phyloP scores from a whole-genome alignment of 2,888 invertebrate species.

The Megastigmus dorsalis region DNA sequence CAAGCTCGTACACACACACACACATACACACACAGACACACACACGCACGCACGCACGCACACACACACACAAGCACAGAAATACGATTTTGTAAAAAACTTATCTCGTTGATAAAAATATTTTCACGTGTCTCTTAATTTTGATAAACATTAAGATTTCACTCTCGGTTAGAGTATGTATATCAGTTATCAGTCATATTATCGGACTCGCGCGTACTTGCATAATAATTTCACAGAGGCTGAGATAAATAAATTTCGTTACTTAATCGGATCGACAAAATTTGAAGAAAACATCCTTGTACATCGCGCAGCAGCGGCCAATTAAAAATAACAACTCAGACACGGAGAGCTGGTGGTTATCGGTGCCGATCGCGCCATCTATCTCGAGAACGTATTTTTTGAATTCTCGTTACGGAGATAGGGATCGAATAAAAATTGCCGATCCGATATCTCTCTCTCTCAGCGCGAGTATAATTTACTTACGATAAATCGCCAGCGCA shows the following conservation, averaged over 20 bases:
- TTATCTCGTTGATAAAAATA: conserved; percentile 29
- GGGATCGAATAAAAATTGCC: conserved; percentile 28
- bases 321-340: conserved; percentile 41
- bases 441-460: conserved; percentile 9
- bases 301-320: no score
- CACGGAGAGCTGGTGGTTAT: neutral
- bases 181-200: no score
- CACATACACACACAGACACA: no score
- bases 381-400: conserved; percentile 10
- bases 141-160: conserved; percentile 34
- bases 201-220: neutral
- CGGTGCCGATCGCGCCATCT: neutral
- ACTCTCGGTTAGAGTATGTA: neutral
- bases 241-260: conserved; percentile 21
- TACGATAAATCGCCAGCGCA: conserved; percentile 44
- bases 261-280: conserved; percentile 33
- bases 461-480: conserved; percentile 43
- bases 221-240: neutral
- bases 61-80: no score
- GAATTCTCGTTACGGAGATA: conserved; percentile 41
- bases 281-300: conserved; percentile 40
- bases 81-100: conserved; percentile 4
- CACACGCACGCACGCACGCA: no score
- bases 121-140: conserved; percentile 32
- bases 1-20: no score